These are phyloP conservation scores for Prunella strophiata DNA, from an alignment of 2,797 vertebrate genomes.

Conservation along the genomic window DNA sequence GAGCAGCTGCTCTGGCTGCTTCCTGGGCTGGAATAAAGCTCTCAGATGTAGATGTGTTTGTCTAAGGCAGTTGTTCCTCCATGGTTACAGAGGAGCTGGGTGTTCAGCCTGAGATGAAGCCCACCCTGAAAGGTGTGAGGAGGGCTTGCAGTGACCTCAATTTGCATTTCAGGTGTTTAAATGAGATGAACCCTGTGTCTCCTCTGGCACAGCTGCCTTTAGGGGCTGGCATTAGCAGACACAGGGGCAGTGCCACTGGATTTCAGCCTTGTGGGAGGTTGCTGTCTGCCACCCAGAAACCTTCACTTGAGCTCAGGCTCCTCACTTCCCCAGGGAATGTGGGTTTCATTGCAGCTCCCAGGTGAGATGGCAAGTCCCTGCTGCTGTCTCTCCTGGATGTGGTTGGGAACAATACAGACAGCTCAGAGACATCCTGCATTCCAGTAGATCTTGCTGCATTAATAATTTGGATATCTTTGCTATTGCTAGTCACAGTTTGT, in stretches of 20 bases:
- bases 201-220: background rate
- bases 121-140: background rate
- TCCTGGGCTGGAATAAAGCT: background rate
- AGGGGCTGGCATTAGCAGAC: background rate
- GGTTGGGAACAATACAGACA: background rate
- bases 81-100: background rate
- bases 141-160: background rate
- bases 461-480: background rate
- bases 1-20: background rate
- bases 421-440: background rate
- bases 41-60: rapidly evolving
- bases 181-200: background rate
- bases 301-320: background rate
- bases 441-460: background rate
- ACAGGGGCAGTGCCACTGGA: background rate
- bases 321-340: background rate
- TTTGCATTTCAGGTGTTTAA: background rate
- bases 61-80: background rate
- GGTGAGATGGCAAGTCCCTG: background rate
- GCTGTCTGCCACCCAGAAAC: background rate
- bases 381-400: background rate
- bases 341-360: background rate
- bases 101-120: background rate
- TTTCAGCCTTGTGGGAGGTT: background rate
- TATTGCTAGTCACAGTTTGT: background rate